These are phyloP conservation scores for Periophthalmus modestus DNA, from an alignment of 2,113 vertebrate species.

Conservation along the genomic window DNA sequence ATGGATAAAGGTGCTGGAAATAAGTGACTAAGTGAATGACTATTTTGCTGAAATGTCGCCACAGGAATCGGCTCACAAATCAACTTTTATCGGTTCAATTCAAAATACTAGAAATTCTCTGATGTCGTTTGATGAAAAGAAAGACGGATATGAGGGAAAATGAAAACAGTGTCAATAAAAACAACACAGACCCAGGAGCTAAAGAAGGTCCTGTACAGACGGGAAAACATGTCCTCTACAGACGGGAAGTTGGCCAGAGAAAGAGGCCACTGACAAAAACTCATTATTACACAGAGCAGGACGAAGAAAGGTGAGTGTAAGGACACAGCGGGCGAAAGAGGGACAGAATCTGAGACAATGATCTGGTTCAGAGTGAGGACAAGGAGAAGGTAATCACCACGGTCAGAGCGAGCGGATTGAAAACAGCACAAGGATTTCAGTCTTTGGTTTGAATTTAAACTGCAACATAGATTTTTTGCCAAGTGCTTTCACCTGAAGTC, in stretches of 20 bases:
- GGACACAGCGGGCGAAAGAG: slow-evolving; percentile 12
- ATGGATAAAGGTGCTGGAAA: not conserved
- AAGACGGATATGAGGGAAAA: not conserved
- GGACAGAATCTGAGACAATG: slow-evolving; percentile 31
- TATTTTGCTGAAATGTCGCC: too few species aligned
- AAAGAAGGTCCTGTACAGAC: slow-evolving; percentile 30
- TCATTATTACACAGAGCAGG: slow-evolving; percentile 46
- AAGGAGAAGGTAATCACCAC: slow-evolving; percentile 23
- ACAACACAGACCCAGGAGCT: slow-evolving; percentile 34
- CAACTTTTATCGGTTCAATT: not conserved
- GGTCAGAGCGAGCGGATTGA: slow-evolving; percentile 3
- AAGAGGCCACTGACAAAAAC: slow-evolving; percentile 44
- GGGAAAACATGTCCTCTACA: slow-evolving; percentile 40
- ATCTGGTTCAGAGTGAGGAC: slow-evolving; percentile 32
- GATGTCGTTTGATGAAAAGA: not conserved
- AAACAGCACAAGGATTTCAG: slow-evolving; percentile 1
- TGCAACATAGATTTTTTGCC: not conserved
- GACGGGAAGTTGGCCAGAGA: slow-evolving; percentile 48
- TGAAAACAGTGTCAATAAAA: slow-evolving; percentile 46
- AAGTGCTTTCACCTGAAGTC: not conserved
- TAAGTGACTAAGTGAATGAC: too few species aligned
- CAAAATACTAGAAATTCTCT: not conserved
- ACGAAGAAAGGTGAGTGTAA: slow-evolving; percentile 23
- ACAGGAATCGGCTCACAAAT: too few species aligned
- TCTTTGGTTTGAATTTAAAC: not conserved